Base-by-base conservation (phyloP, 2,888 invertebrate genomes). In the Macrophya alboannulata region DNA sequence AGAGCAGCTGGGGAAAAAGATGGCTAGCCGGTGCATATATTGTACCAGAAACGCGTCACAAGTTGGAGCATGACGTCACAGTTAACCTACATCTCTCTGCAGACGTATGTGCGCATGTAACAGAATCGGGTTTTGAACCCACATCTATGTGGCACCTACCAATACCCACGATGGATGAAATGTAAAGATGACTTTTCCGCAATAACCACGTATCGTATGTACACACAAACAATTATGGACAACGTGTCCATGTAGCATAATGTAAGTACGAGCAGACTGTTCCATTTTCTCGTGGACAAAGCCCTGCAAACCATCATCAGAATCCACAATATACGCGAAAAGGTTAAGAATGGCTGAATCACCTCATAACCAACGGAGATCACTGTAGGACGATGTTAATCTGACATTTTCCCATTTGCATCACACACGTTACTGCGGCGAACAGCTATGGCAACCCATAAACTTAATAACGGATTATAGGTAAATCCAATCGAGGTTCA, bases 51-150 rank as follows among this genome's bases (percentile, higher is more conserved):
- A 85, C 85, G 87, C 89, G 89, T 90, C 89, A 89, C 89, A 87
- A 89, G 89, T 87, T 87, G 86, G 87, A 84, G 85, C 77, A 88
- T 91, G 91, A 91, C 91, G 91, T 91, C 91, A 91, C 88, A 83
- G 88, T 87, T 91, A 91, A 91, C 91, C 91, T 91, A 91, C 91
- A 91, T 91, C 89, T 86, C 88, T 88, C 37, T 15, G 87, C 88
- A 89, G 88, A 86, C 88, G 86, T 88, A 86, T 87, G 85, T 86
- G 86, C 86, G 86, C 86, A 86, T 83, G 84, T 81, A 43, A 59
- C 25, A 40, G 15, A 62, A 43, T 43, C 9, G 81, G 21, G 43
- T 10, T 79, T 10, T 21, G 40, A 43, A 62, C 25, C 21, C 25
- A 25, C 62, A 45, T 12, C 17, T 8, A 21, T 72, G n/a, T 72